Evolutionary conservation across 2,113 vertebrate species (phyloP), one percentile per base, ranked within the genome.

Genomic region (Tychaedon coryphoeus): DNA sequence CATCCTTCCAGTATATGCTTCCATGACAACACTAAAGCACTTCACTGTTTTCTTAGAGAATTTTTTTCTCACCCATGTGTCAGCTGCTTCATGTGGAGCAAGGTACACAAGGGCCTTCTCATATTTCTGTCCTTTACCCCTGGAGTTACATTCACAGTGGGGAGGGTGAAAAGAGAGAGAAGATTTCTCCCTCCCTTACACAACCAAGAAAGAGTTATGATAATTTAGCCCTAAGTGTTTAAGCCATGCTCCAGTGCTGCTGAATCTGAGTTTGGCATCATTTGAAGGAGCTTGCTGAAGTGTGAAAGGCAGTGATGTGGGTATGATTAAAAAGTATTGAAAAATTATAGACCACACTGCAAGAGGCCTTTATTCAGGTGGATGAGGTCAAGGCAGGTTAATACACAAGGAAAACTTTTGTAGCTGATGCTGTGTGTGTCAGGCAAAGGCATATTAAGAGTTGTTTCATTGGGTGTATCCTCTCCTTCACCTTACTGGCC

Each of bases 231-330:
- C 31, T 61, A 34, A 94, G 88, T 80, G 60, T 86, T 96, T 86
- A 80, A 94, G 67, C 66, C 69, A 84, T 72, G 90, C 71, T 95
- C 53, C 86, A 86, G 64, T 93, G 93, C 93, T 93, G 53, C 57
- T 74, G 79, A 96, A 92, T 88, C 75, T 86, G 79, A 93, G 86
- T 72, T 61, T 96, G 94, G 94, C 92, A 96, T 56, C 72, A 69
- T 88, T 86, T 96, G 95, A 97, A 97, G 94, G 96, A 96, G 72
- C 40, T 88, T 96, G 86, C 72, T 92, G 92, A 80, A 95, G 88
- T 94, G 90, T 96, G 92, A 96, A 96, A 95, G 93, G 72, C 90
- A 93, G 34, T 93, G 86, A 93, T 6, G 2, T 88, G 53, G 43
- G 43, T 92, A 83, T 84, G 88, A 96, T 95, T 94, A 90, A 77